phyloP scores from a whole-genome alignment of 2,888 invertebrate species.

The Epistrophe eligans region DNA sequence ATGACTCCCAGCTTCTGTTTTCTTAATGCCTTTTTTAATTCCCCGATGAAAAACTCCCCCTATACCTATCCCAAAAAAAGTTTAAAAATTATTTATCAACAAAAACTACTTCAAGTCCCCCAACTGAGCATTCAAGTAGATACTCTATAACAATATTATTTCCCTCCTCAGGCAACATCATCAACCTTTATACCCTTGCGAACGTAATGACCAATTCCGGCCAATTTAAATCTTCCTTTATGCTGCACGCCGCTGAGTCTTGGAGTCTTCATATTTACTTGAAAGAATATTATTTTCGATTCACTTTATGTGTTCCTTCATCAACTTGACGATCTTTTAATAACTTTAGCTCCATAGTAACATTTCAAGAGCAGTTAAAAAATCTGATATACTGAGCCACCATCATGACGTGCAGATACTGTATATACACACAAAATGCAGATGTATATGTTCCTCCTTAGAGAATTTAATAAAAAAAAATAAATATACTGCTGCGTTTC shows the following conservation, averaged over 20 bases:
- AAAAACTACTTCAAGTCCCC: background rate
- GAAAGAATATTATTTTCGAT: slow-evolving; percentile 8
- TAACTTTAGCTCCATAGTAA: slow-evolving; percentile 42
- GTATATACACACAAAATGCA: too few relatives aligned
- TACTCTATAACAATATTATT: background rate
- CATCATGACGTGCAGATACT: background rate
- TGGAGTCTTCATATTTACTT: background rate
- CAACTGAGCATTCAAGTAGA: background rate
- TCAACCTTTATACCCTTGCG: background rate
- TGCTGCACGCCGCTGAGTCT: background rate
- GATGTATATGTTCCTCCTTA: background rate
- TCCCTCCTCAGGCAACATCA: background rate
- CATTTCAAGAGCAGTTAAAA: slow-evolving; percentile 14
- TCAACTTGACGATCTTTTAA: slow-evolving; percentile 49
- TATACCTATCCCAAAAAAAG: background rate
- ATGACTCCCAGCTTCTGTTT: background rate
- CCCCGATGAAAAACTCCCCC: background rate
- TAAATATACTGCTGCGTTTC: background rate
- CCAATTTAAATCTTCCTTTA: background rate
- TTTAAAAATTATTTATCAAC: background rate
- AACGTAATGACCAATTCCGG: background rate
- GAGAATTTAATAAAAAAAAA: slow-evolving; percentile 1
- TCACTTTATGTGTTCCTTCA: slow-evolving; percentile 32
- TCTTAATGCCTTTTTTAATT: background rate
- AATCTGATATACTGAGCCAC: background rate